These are phyloP conservation scores for Carterocephalus palaemon DNA, from an alignment of 2,888 invertebrate species.

Conservation along the genomic window DNA sequence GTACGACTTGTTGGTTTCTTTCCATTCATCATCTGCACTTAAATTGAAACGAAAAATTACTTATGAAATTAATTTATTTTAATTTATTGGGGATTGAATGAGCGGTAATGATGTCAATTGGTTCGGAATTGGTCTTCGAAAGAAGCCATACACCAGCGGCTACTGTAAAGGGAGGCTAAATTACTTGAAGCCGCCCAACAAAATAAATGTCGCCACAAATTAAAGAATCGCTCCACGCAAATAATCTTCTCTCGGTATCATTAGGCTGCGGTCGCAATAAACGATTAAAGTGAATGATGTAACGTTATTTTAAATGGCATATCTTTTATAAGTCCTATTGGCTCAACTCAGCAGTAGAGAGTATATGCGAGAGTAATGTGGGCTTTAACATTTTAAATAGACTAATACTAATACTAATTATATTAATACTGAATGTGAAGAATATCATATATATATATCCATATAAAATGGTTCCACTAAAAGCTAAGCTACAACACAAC, in stretches of 20 bases:
- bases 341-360: too few relatives aligned
- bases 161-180: constrained; percentile 55
- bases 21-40: constrained; percentile 32
- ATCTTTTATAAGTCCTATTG: too few relatives aligned
- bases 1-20: constrained; percentile 31
- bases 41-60: constrained; percentile 45
- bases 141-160: constrained; percentile 52
- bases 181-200: constrained; percentile 68
- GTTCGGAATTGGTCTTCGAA: constrained; percentile 58
- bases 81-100: constrained; percentile 61
- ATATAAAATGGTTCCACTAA: too few relatives aligned
- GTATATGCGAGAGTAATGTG: too few relatives aligned
- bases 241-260: constrained; percentile 24
- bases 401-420: too few relatives aligned
- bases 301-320: too few relatives aligned
- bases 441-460: too few relatives aligned
- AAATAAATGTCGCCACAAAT: constrained; percentile 69
- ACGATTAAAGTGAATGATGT: constrained; percentile 4
- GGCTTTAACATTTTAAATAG: too few relatives aligned
- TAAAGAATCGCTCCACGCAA: constrained; percentile 64
- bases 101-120: constrained; percentile 62
- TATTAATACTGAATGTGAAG: too few relatives aligned
- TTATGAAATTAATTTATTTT: constrained; percentile 63
- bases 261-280: constrained; percentile 27
- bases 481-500: too few relatives aligned